phyloP scores from a whole-genome alignment of 2,797 vertebrate genomes.

The Coilia nasus region DNA sequence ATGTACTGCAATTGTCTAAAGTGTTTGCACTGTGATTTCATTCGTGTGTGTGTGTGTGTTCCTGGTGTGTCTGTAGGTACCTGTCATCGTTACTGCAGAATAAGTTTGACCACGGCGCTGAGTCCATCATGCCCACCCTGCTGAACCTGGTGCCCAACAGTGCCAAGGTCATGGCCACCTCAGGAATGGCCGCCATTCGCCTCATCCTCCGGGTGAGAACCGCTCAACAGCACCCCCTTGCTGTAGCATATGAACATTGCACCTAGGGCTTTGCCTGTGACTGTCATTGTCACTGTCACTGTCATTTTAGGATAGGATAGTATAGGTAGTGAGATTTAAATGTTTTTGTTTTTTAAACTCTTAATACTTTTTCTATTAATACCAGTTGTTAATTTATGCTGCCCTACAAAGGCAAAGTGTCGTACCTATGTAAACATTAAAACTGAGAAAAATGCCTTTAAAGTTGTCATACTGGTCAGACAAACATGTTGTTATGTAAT shows the following conservation, averaged over 20 bases:
- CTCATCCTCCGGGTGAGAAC: constrained; percentile 93
- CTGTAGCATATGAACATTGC: background rate
- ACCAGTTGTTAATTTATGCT: no score
- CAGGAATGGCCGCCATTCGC: constrained; percentile 89
- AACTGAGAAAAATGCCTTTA: no score
- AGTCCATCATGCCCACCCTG: constrained; percentile 95
- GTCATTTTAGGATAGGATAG: background rate
- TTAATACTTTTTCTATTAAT: no score
- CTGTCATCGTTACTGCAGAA: constrained; percentile 90
- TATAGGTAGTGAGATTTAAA: no score
- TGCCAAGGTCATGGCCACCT: constrained; percentile 98
- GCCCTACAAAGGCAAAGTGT: no score
- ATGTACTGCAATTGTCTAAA: background rate
- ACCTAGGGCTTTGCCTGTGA: background rate
- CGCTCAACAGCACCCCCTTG: background rate
- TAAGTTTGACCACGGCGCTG: constrained; percentile 97
- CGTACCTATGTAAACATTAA: no score
- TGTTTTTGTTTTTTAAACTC: no score
- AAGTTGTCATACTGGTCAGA: no score
- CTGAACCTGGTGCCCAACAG: constrained; percentile 98
- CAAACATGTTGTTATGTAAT: no score
- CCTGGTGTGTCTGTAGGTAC: constrained; percentile 73
- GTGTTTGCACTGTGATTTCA: background rate
- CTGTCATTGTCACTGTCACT: background rate
- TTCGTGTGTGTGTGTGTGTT: background rate